Evolutionary conservation across 2,888 invertebrate genomes (phyloP).

Genomic region (Apoda limacodes): DNA sequence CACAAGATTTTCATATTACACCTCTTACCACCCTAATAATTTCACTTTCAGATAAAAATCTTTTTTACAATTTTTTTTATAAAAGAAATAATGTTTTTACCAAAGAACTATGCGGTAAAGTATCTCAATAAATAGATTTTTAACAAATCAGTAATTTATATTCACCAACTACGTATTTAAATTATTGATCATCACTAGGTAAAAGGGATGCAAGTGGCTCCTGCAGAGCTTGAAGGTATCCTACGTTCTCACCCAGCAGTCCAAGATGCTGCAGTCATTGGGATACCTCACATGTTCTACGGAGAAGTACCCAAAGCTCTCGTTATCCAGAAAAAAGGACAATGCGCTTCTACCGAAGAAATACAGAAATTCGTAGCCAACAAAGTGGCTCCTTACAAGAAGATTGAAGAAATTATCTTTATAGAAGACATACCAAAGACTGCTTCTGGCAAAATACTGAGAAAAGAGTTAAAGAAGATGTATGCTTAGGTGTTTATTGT

Average conservation of each 20-base stretch:
- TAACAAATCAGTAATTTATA: not conserved
- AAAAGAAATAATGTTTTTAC: too few species aligned
- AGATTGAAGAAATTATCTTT: constrained; percentile 75
- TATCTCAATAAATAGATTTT: not conserved
- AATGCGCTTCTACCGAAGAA: constrained; percentile 51
- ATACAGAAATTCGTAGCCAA: constrained; percentile 69
- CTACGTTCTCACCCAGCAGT: constrained; percentile 81
- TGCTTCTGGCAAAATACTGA: constrained; percentile 82
- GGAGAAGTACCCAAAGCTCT: constrained; percentile 88
- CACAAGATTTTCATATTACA: too few species aligned
- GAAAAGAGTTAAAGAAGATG: constrained; percentile 72
- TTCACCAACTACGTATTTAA: constrained; percentile 2
- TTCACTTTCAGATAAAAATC: too few species aligned
- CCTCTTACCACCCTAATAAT: too few species aligned
- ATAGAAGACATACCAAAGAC: constrained; percentile 80
- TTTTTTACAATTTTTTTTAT: not conserved
- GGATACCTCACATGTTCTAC: constrained; percentile 75
- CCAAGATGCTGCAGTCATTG: constrained; percentile 87
- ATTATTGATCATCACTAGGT: too few species aligned
- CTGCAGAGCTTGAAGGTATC: constrained; percentile 87
- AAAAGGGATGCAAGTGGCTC: constrained; percentile 84
- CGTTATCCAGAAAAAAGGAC: constrained; percentile 70
- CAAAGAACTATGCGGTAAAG: not conserved
- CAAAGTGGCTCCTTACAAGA: constrained; percentile 83
- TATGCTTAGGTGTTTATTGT: constrained; percentile 39